These are phyloP conservation scores for Tholera decimalis DNA, from an alignment of 2,888 invertebrate species.

Conservation along the genomic window DNA sequence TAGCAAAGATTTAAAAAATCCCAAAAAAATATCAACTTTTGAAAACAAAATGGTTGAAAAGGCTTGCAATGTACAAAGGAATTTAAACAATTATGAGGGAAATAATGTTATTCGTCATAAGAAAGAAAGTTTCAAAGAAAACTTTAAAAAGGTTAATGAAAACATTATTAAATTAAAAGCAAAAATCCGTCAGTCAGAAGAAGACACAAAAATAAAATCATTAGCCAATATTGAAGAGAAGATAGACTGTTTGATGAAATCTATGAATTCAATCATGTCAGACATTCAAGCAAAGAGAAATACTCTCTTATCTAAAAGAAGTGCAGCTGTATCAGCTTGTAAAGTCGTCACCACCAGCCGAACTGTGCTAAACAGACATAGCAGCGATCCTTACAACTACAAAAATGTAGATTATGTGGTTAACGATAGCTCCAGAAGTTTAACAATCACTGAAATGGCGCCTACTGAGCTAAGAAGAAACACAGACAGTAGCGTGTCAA, in stretches of 20 bases:
- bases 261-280: conserved; percentile 75
- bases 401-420: conserved; percentile 57
- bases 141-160: conserved; percentile 56
- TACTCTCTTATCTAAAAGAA: conserved; percentile 39
- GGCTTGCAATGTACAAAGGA: conserved; percentile 14
- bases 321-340: conserved; percentile 53
- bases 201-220: conserved; percentile 57
- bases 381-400: conserved; percentile 57
- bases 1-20: background rate
- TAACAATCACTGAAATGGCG: conserved; percentile 46
- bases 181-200: conserved; percentile 55
- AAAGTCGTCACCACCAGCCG: conserved; percentile 32
- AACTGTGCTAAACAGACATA: conserved; percentile 51
- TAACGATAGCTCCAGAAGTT: conserved; percentile 56
- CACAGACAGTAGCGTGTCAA: conserved; percentile 40
- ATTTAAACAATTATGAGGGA: conserved; percentile 13
- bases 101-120: conserved; percentile 17
- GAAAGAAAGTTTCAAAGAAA: conserved; percentile 58
- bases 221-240: conserved; percentile 77
- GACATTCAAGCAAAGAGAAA: conserved; percentile 70
- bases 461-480: conserved; percentile 19
- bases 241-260: conserved; percentile 75
- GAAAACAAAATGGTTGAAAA: conserved; percentile 3
- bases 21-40: conserved; percentile 1
- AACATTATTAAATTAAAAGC: conserved; percentile 66